Evolutionary conservation across 1,140 invertebrate genomes (phyloP).

Genomic region (Drosophila lini): DNA sequence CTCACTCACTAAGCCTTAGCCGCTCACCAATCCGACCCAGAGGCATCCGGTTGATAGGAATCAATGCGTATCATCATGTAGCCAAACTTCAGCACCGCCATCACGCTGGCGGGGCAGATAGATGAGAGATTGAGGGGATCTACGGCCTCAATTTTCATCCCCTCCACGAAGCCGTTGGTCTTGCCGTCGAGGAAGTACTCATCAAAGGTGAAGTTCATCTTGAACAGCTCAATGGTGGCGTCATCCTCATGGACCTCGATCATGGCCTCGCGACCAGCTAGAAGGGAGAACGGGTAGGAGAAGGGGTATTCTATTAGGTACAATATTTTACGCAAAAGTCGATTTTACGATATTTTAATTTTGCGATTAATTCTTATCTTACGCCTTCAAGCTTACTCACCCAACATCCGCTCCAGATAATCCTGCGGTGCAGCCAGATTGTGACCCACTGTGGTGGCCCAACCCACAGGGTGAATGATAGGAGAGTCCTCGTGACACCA

Average conservation of each 20-base stretch:
- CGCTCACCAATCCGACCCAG: conserved; percentile 92
- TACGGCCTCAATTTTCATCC: conserved; percentile 98
- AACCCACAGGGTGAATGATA: conserved; percentile 97
- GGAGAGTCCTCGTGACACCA: conserved; percentile 98
- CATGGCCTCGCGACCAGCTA: conserved; percentile 83
- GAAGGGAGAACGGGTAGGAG: not conserved
- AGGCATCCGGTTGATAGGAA: conserved; percentile 92
- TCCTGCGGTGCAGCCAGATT: conserved; percentile 91
- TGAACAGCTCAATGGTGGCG: conserved; percentile 91
- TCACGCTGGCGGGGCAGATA: conserved; percentile 97
- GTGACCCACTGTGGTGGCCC: conserved; percentile 95
- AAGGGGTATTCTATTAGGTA: not conserved
- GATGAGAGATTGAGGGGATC: conserved; percentile 97
- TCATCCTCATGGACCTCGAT: conserved; percentile 87
- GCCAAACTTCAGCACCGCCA: conserved; percentile 95
- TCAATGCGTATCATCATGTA: conserved; percentile 98
- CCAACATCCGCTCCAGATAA: conserved; percentile 89
- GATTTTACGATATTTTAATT: no score
- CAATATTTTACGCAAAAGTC: no score
- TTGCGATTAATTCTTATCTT: not conserved
- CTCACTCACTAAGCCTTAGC: not conserved
- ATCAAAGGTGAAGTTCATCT: conserved; percentile 85
- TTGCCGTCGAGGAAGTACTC: conserved; percentile 82
- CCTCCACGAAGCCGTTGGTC: conserved; percentile 89
- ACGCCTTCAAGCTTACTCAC: conserved; percentile 34